phyloP scores from a whole-genome alignment of 2,888 invertebrate species.

The Alentia gelatinosa region DNA sequence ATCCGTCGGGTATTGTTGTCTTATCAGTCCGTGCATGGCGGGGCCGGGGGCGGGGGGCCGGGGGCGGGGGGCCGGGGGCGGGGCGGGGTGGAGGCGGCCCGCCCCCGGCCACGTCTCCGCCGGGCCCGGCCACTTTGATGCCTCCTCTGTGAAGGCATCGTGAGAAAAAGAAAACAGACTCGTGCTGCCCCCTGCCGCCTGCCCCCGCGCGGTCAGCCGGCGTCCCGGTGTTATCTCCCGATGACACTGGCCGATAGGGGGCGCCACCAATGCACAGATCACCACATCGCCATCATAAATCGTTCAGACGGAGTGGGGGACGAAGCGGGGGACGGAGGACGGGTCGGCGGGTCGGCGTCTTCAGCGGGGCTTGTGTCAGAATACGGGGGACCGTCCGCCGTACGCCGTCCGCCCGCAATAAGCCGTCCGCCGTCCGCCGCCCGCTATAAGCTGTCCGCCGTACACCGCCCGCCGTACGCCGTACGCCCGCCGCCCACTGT shows the following conservation, averaged over 20 bases:
- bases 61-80: no score
- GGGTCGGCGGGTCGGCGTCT: neutral
- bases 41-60: neutral
- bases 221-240: neutral
- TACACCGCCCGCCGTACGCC: neutral
- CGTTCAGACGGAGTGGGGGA: neutral
- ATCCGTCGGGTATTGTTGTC: slow-evolving; percentile 25
- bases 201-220: neutral
- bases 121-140: neutral
- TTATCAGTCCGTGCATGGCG: slow-evolving; percentile 17
- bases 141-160: neutral
- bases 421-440: no score
- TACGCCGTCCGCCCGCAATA: no score
- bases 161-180: neutral
- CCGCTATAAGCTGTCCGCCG: neutral
- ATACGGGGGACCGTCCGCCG: no score
- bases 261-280: slow-evolving; percentile 46
- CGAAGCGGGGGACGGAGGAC: neutral
- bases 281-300: slow-evolving; percentile 50
- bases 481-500: neutral
- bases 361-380: no score
- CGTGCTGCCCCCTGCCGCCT: neutral
- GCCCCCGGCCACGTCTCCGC: neutral
- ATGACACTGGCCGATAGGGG: slow-evolving; percentile 46
- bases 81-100: no score